These are phyloP conservation scores for Argyrosomus regius DNA, from an alignment of 2,797 vertebrate species.

Conservation along the genomic window DNA sequence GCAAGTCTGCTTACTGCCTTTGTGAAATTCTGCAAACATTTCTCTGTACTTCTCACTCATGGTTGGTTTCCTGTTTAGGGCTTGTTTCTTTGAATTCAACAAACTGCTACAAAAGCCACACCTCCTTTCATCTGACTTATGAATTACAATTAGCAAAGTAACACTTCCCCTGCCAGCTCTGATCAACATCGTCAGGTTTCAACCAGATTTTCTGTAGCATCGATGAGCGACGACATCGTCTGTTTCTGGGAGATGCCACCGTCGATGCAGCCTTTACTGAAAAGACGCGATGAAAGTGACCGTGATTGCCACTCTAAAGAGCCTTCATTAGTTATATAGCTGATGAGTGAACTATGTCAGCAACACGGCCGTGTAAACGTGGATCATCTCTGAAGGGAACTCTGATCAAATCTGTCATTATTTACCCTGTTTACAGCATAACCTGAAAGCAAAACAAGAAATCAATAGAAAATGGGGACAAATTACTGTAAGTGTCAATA, in stretches of 20 bases:
- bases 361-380: conserved; percentile 28
- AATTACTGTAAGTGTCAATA: conserved; percentile 83
- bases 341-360: conserved; percentile 44
- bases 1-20: neutral
- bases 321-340: conserved; percentile 57
- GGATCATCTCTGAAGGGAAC: conserved; percentile 46
- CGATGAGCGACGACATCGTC: conserved; percentile 46
- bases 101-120: conserved; percentile 52
- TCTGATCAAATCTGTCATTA: conserved; percentile 78
- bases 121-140: conserved; percentile 63
- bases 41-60: conserved; percentile 16
- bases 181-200: conserved; percentile 66
- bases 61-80: neutral
- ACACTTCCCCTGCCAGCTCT: conserved; percentile 61
- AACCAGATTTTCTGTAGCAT: conserved; percentile 47
- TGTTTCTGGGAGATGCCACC: conserved; percentile 56
- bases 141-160: conserved; percentile 71
- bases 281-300: conserved; percentile 17
- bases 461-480: conserved; percentile 84
- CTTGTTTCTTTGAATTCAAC: conserved; percentile 38
- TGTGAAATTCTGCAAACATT: conserved; percentile 30
- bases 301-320: conserved; percentile 16
- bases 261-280: conserved; percentile 39
- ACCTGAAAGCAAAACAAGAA: conserved; percentile 80
- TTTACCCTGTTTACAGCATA: conserved; percentile 78